Evolutionary conservation across 2,888 invertebrate genomes (phyloP).

Genomic region (Chrysolina americana): DNA sequence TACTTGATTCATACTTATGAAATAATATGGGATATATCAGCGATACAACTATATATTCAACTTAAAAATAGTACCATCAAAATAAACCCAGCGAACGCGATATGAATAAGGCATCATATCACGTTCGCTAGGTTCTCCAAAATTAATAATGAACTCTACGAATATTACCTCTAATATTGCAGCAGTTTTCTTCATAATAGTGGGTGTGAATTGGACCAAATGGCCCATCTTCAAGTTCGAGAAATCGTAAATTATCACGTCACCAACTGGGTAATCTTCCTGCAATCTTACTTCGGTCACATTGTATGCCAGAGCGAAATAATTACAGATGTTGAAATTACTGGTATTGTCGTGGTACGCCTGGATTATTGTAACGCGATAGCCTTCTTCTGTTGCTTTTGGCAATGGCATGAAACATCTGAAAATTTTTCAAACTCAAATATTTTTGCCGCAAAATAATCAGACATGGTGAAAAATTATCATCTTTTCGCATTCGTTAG

Average conservation of each 20-base stretch:
- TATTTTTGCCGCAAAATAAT: too few species aligned
- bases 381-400: slow-evolving; percentile 68
- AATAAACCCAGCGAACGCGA: too few species aligned
- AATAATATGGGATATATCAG: too few species aligned
- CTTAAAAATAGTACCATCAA: too few species aligned
- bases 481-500: too few species aligned
- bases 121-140: too few species aligned
- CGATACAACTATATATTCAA: too few species aligned
- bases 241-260: slow-evolving; percentile 70
- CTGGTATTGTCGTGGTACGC: slow-evolving; percentile 53
- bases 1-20: too few species aligned
- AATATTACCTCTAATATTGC: slow-evolving; percentile 68
- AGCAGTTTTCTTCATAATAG: slow-evolving; percentile 67
- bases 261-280: slow-evolving; percentile 69
- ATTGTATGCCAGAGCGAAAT: slow-evolving; percentile 69
- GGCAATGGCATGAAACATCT: slow-evolving; percentile 70
- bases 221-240: slow-evolving; percentile 66
- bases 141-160: too few species aligned
- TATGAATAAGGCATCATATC: too few species aligned
- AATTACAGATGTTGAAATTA: slow-evolving; percentile 64
- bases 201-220: slow-evolving; percentile 68
- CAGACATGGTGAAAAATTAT: too few species aligned
- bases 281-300: slow-evolving; percentile 70
- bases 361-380: slow-evolving; percentile 70
- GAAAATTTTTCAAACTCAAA: too few species aligned